Evolutionary conservation across 2,888 invertebrate genomes (phyloP).

Genomic region (Yponomeuta sedellus): DNA sequence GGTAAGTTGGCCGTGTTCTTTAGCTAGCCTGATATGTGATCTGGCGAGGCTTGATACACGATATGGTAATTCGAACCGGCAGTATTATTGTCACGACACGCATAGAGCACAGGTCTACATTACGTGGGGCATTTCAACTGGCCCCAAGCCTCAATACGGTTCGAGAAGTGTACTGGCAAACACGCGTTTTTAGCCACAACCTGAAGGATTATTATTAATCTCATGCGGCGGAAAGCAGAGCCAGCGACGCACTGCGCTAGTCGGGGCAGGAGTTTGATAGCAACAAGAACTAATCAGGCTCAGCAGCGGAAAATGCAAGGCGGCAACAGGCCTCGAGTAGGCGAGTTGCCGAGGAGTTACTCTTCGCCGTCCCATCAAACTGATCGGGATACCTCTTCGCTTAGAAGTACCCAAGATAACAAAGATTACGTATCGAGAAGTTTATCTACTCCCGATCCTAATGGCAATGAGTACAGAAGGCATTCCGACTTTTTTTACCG

Average conservation of each 20-base stretch:
- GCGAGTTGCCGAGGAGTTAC: slow-evolving; percentile 55
- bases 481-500: slow-evolving; percentile 57
- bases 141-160: slow-evolving; percentile 43
- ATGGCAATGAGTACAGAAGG: slow-evolving; percentile 46
- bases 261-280: slow-evolving; percentile 56
- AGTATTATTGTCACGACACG: slow-evolving; percentile 41
- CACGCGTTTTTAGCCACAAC: slow-evolving; percentile 38
- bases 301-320: slow-evolving; percentile 52
- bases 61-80: slow-evolving; percentile 60
- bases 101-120: slow-evolving; percentile 50
- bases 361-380: slow-evolving; percentile 54
- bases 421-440: slow-evolving; percentile 56
- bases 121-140: slow-evolving; percentile 44
- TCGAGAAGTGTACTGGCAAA: slow-evolving; percentile 36
- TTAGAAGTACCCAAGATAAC: slow-evolving; percentile 28
- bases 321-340: slow-evolving; percentile 30
- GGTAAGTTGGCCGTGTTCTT: slow-evolving; percentile 55
- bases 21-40: slow-evolving; percentile 63
- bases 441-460: slow-evolving; percentile 61
- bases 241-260: slow-evolving; percentile 37
- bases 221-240: slow-evolving; percentile 57
- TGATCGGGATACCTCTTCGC: slow-evolving; percentile 35
- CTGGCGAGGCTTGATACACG: slow-evolving; percentile 63
- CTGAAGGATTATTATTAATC: slow-evolving; percentile 15
- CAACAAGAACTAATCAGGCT: slow-evolving; percentile 56